phyloP scores from a whole-genome alignment of 2,113 vertebrate species.

The Ploceus nigricollis region DNA sequence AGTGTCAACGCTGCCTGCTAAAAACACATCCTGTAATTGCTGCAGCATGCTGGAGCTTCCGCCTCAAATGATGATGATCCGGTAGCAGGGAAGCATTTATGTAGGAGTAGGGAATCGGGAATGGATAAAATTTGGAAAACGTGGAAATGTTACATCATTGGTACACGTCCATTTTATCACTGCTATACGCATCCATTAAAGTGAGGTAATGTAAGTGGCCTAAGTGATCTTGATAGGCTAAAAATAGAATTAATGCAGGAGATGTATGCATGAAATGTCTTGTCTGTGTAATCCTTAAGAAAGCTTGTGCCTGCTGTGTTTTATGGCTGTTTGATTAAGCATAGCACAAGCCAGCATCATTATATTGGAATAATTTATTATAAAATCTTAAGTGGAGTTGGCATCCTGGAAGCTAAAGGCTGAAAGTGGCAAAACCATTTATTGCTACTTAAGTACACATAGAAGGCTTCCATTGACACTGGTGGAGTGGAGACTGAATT shows the following conservation, averaged over 20 bases:
- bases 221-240: background rate
- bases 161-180: background rate
- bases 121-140: background rate
- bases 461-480: background rate
- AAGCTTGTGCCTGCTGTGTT: background rate
- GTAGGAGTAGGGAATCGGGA: background rate
- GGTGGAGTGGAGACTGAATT: background rate
- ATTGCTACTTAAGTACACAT: background rate
- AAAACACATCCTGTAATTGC: background rate
- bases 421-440: background rate
- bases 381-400: background rate
- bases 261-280: background rate
- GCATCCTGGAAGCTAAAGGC: background rate
- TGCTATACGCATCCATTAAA: fast-evolving
- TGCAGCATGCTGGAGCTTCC: background rate
- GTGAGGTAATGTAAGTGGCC: background rate
- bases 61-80: background rate
- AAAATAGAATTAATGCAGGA: background rate
- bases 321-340: background rate
- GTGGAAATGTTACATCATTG: background rate
- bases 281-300: background rate
- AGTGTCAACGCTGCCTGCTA: background rate
- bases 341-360: background rate
- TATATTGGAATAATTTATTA: background rate
- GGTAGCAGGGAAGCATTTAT: background rate